These are phyloP conservation scores for Micrastur ruficollis DNA, from an alignment of 2,797 vertebrate genomes.

Conservation along the genomic window DNA sequence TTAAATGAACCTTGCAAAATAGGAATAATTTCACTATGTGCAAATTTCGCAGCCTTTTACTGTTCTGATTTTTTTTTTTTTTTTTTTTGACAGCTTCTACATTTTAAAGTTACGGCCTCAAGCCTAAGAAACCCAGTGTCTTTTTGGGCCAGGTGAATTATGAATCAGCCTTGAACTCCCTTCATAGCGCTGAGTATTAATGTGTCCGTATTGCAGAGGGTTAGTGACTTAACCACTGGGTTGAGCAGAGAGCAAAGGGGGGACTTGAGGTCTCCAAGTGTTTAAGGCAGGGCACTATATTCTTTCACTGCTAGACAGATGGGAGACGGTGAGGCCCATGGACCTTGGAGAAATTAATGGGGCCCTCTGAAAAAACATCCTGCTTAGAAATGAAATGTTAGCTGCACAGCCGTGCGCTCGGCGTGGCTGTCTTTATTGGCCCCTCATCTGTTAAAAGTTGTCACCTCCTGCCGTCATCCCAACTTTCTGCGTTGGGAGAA, in stretches of 20 bases:
- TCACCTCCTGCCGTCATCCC: not conserved
- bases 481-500: not conserved
- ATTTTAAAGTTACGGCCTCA: slow-evolving; percentile 40
- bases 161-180: slow-evolving; percentile 55
- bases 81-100: slow-evolving; percentile 17
- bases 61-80: not conserved
- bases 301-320: slow-evolving; percentile 53
- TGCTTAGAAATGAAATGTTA: slow-evolving; percentile 58
- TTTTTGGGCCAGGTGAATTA: slow-evolving; percentile 60
- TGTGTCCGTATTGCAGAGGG: slow-evolving; percentile 41
- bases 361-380: slow-evolving; percentile 32
- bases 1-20: not conserved
- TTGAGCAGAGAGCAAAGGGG: slow-evolving; percentile 46
- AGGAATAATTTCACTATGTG: not conserved
- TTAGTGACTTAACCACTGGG: slow-evolving; percentile 51
- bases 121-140: slow-evolving; percentile 26
- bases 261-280: slow-evolving; percentile 45
- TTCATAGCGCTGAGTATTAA: slow-evolving; percentile 49
- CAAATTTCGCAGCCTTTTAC: slow-evolving; percentile 31
- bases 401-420: not conserved
- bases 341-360: slow-evolving; percentile 62
- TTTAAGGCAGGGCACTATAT: slow-evolving; percentile 57
- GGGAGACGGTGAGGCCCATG: slow-evolving; percentile 40
- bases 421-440: slow-evolving; percentile 12
- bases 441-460: not conserved